Conservation (phyloP, 2,888 invertebrate species). For the Tanytarsus gracilentus region DNA sequence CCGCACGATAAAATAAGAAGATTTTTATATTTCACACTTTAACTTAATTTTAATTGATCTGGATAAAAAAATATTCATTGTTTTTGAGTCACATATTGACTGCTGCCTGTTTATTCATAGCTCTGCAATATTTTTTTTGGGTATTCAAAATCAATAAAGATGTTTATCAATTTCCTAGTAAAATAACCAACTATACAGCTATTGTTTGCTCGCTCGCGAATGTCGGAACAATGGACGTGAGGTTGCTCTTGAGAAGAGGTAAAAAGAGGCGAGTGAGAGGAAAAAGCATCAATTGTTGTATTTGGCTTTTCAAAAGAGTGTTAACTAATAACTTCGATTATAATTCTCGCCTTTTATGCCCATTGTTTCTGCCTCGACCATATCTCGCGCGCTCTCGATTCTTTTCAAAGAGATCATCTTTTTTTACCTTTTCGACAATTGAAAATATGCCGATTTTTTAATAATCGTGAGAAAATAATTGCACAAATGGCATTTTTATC, state of each 20-base stretch:
- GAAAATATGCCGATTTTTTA: not conserved
- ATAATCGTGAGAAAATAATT: too few species aligned
- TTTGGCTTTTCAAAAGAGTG: slow-evolving; percentile 9
- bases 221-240: not conserved
- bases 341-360: slow-evolving; percentile 7
- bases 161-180: slow-evolving; percentile 13
- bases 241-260: not conserved
- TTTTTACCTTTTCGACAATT: not conserved
- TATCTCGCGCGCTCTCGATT: not conserved
- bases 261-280: not conserved
- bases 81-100: not conserved
- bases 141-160: slow-evolving; percentile 28
- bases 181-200: slow-evolving; percentile 5
- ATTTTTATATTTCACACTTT: slow-evolving; percentile 4
- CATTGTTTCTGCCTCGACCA: not conserved
- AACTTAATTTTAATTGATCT: slow-evolving; percentile 20
- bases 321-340: slow-evolving; percentile 23
- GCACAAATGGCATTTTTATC: too few species aligned
- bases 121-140: too few species aligned
- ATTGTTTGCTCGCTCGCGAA: slow-evolving; percentile 8
- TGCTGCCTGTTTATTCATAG: not conserved
- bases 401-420: not conserved
- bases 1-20: too few species aligned
- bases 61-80: slow-evolving; percentile 14
- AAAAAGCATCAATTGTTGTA: not conserved